Evolutionary conservation across 2,888 invertebrate genomes (phyloP).

Genomic region (Sinelater perroti): DNA sequence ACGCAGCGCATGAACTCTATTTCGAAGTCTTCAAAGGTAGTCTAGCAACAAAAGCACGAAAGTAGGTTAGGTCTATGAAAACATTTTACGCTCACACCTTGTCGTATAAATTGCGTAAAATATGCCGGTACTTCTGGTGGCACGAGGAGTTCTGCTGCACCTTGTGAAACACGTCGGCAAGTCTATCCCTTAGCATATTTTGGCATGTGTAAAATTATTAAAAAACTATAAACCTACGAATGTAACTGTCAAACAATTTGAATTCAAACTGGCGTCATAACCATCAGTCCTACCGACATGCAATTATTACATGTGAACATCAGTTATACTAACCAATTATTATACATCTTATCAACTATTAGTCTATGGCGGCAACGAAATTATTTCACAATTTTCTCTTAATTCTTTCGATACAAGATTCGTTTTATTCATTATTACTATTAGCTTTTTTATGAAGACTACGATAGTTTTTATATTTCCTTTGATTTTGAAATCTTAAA

Average conservation of each 20-base stretch:
- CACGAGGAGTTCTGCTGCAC: constrained; percentile 28
- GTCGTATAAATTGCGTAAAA: constrained; percentile 29
- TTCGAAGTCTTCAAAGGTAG: constrained; percentile 29
- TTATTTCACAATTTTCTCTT: too few species aligned
- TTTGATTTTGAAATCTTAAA: too few species aligned
- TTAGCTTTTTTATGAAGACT: too few species aligned
- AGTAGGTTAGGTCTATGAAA: constrained; percentile 12
- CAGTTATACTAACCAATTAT: too few species aligned
- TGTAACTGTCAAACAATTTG: constrained; percentile 1
- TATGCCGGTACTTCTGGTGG: constrained; percentile 29
- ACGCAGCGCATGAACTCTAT: constrained; percentile 31
- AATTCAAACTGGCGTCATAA: constrained; percentile 1
- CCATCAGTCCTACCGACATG: too few species aligned
- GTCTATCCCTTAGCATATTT: constrained; percentile 27
- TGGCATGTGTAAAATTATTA: background rate
- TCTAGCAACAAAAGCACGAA: constrained; percentile 13
- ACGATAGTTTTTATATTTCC: too few species aligned
- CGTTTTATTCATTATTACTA: too few species aligned
- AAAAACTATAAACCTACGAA: background rate
- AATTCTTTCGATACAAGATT: too few species aligned
- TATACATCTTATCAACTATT: too few species aligned
- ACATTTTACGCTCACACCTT: constrained; percentile 17
- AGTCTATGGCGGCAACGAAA: too few species aligned
- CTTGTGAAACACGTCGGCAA: constrained; percentile 60
- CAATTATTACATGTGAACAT: too few species aligned